Base-by-base conservation (phyloP, 1,140 invertebrate genomes). In the Psix sp. region DNA sequence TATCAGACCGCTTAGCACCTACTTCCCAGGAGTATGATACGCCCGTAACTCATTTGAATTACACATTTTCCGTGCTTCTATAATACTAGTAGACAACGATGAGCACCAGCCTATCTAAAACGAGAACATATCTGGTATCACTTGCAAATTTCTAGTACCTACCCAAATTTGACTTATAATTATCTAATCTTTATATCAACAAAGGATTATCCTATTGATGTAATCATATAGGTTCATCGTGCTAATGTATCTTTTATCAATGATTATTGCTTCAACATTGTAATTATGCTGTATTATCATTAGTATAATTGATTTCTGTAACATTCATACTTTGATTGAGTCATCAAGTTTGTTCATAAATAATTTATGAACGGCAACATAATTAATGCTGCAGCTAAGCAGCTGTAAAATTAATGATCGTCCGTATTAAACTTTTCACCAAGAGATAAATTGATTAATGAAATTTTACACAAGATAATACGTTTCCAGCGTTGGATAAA, bases 1-100 rank as follows among this genome's bases (percentile, higher is more conserved):
- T 86, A 86, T 84, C 81, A 82, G 80, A 83, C 76, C 85, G 84
- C 85, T 86, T 86, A 86, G 84, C 84, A 85, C 85, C 85, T 84
- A 84, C 85, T 85, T 86, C 85, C 85, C 85, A 83, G 71, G 85
- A 86, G 85, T 85, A 84, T 82, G 83, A 86, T 86, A 86, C 73
- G 77, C 76, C 80, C 82, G 83, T 84, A 82, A 84, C 83, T 86
- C 85, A 84, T 86, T 86, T 82, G 85, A 86, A 86, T 86, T 86
- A 86, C 83, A 84, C 82, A 83, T 85, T 85, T 84, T 82, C 82
- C 82, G 77, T 65, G 79, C 60, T 62, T 62, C 45, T 24, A 35
- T 43, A 49, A 42, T 70, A 70, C 56, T 56, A 18, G 18, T 26
- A 26, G 29, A 54, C 48, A 40, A 42, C 49, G 54, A 60, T 48